Base-by-base conservation (phyloP, 1,140 invertebrate species). In the Lycorma delicatula region DNA sequence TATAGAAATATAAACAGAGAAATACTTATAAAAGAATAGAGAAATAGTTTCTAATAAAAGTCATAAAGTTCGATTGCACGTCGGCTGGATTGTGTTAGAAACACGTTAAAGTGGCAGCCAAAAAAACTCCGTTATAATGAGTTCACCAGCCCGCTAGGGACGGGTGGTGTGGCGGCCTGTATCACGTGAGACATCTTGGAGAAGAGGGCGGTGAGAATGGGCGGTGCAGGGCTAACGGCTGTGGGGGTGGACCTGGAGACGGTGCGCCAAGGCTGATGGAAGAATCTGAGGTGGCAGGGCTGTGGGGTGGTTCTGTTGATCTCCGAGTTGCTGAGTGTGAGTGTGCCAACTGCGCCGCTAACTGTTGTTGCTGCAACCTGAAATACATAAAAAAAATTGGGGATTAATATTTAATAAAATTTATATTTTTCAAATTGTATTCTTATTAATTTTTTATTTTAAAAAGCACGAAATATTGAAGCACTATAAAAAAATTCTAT, bases 331-430 rank as follows among this genome's bases (percentile, higher is more conserved):
- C 57, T 47, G 36, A 58, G 57, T 63, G 61, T 9, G 64, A 65
- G 56, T 66, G 66, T 1, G 63, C 61, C 34, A 69, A 49, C 58
- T 69, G 68, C 2, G 67, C 65, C 28, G 66, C 66, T 20, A 67
- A 46, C 28, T 69, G 68, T 49, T 69, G 68, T 59, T 69, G 67
- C 62, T 70, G 68, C 64, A 70, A 60, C 56, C 68, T 70, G 63
- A 44, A 44, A 44, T 6, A 44, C 9, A 44, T 22, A 44, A 44
- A 44, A 2, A 7, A 38, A 3, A 2, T n/a, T n/a, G n/a, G n/a
- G n/a, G n/a, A n/a, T n/a, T n/a, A n/a, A n/a, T n/a, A n/a, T n/a
- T n/a, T n/a, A n/a, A n/a, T n/a, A n/a, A n/a, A n/a, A n/a, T n/a
- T n/a, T n/a, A n/a, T n/a, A n/a, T n/a, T n/a, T n/a, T n/a, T n/a